Evolutionary conservation across 2,888 invertebrate genomes (phyloP), one percentile per base, ranked within the genome.

Genomic region (Margaritifera margaritifera): DNA sequence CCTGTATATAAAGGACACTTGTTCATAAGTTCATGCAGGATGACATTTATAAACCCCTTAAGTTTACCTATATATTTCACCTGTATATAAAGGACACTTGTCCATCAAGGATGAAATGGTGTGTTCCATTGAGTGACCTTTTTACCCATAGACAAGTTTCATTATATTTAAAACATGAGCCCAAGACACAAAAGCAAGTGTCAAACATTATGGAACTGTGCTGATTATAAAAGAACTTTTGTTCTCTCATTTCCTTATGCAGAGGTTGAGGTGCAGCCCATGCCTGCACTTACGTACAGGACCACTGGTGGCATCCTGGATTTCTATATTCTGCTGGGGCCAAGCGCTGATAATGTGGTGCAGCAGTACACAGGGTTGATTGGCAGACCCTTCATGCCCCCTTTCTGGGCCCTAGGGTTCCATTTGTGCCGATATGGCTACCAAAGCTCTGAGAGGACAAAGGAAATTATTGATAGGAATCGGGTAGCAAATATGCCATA

Each of bases 351-450:
- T 62, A 89, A 91, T 59, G 90, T 92, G 6, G 85, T 91, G 27
- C 78, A 83, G 55, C 85, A 85, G 66, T 86, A 84, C 72, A 83
- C 84, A 55, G 79, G 78, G 66, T 79, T 86, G 51, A 80, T 86
- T 71, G 85, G 85, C 63, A 79, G 74, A 20, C 70, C 84, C 6
- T 84, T 83, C 69, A 82, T 87, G 83, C 86, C 86, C 22, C 87
- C 87, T n/a, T 86, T 94, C 87, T 96, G 96, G 96, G 92, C 94
- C 3, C 91, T 96, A 0, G 96, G 96, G 0, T 96, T 95, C 88
- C 96, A 96, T 90, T 90, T 96, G 59, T 95, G 95, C 91, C 92
- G 93, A 92, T 94, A 80, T 78, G 87, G 86, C 6, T 86, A 84
- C 63, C 69, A 70, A 55, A 80, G 80, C 24, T 69, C 71, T 4